Evolutionary conservation across 2,797 vertebrate species (phyloP).

Genomic region (Clarias platycephalus): DNA sequence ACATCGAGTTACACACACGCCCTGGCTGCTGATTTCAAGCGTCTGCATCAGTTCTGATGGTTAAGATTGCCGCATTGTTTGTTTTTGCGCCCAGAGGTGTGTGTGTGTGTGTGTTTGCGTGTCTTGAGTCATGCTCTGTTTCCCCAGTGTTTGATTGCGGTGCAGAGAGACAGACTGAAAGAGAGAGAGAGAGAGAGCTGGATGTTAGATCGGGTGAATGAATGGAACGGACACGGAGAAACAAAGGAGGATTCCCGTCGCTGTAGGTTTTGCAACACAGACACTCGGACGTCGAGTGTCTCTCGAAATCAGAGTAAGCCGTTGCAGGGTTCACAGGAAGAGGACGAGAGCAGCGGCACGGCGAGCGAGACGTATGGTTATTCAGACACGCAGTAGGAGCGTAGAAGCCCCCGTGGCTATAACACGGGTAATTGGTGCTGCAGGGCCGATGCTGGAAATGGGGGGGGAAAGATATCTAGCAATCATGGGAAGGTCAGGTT

Average conservation of each 20-base stretch:
- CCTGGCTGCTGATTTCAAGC: conserved; percentile 3
- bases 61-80: conserved; percentile 3
- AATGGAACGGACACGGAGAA: not conserved
- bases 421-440: conserved; percentile 32
- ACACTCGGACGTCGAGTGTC: not conserved
- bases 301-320: not conserved
- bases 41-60: not conserved
- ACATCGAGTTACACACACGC: conserved; percentile 12
- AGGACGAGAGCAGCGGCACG: not conserved
- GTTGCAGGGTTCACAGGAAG: not conserved
- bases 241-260: not conserved
- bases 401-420: not conserved
- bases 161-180: not conserved
- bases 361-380: not conserved
- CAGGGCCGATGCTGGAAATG: not conserved
- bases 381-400: not conserved
- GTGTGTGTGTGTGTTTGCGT: not conserved
- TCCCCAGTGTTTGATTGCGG: conserved; percentile 17
- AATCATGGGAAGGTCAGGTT: not conserved
- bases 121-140: conserved; percentile 27
- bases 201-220: not conserved
- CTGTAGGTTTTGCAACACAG: not conserved
- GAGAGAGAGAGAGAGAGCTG: not conserved
- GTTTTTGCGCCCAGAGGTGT: not conserved
- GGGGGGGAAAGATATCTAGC: not conserved